These are phyloP conservation scores for Lottia scabra DNA, from an alignment of 2,888 invertebrate genomes.

Conservation along the genomic window DNA sequence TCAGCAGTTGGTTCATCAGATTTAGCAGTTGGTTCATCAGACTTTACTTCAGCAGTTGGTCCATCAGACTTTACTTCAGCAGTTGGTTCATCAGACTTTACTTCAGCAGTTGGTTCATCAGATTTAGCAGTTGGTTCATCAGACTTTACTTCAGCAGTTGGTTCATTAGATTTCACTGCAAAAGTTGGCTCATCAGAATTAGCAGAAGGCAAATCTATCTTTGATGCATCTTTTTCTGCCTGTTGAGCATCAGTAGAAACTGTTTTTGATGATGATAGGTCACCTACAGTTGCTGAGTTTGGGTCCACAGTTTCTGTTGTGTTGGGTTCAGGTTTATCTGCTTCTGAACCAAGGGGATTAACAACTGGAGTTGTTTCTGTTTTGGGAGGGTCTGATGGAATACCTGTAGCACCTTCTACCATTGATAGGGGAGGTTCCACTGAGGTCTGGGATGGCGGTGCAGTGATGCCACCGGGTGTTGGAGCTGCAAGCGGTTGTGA, in stretches of 20 bases:
- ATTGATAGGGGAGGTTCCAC: background rate
- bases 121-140: too few species aligned
- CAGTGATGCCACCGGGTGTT: too few species aligned
- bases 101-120: conserved; percentile 9
- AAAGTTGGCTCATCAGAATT: background rate
- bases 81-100: background rate
- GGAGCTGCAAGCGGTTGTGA: too few species aligned
- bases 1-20: conserved; percentile 8
- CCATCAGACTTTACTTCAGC: background rate
- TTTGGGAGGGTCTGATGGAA: background rate
- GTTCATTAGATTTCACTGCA: background rate
- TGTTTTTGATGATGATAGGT: background rate
- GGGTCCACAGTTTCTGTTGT: background rate
- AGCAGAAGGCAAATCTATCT: too few species aligned
- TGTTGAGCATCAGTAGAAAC: too few species aligned
- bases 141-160: conserved; percentile 16
- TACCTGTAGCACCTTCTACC: background rate
- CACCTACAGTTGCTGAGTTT: background rate
- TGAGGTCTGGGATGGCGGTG: background rate
- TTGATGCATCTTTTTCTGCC: too few species aligned
- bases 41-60: conserved; percentile 15
- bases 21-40: conserved; percentile 19
- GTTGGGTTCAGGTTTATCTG: too few species aligned
- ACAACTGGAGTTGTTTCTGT: background rate
- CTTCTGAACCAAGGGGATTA: too few species aligned